phyloP scores from a whole-genome alignment of 2,888 invertebrate species.

The Dynastes hyllus region DNA sequence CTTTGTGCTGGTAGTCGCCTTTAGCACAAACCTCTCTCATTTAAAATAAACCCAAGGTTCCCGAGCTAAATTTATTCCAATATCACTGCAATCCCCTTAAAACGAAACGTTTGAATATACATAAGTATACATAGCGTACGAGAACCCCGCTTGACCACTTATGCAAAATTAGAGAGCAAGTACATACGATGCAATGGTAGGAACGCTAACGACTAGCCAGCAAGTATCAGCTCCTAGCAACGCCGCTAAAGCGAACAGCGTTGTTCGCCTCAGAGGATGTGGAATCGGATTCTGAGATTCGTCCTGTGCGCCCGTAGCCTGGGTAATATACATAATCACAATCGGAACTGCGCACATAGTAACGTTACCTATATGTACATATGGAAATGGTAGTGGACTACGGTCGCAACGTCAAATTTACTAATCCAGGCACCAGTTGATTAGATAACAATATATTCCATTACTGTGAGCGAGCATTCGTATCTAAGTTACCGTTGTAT shows the following conservation, averaged over 20 bases:
- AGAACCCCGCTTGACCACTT: neutral
- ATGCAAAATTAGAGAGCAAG: neutral
- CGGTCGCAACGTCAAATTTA: constrained; percentile 26
- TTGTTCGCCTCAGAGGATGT: neutral
- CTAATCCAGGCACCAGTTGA: constrained; percentile 16
- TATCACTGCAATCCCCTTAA: no score
- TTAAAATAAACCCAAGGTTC: no score
- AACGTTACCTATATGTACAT: neutral
- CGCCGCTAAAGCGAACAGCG: constrained; percentile 5
- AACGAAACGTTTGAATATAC: no score
- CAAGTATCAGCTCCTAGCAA: neutral
- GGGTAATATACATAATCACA: constrained; percentile 10
- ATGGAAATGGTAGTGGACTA: constrained; percentile 5
- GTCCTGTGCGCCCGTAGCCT: neutral
- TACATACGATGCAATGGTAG: neutral
- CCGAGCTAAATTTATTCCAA: no score
- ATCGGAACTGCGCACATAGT: constrained; percentile 1
- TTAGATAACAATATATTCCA: constrained; percentile 35
- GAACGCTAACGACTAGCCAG: neutral
- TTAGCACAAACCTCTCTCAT: no score
- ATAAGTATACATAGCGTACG: no score
- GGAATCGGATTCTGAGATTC: neutral
- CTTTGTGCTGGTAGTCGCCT: no score
- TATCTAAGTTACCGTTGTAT: neutral
- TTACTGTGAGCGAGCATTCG: neutral